Base-by-base conservation (phyloP, 2,797 vertebrate species). In the Myripristis jacobus region DNA sequence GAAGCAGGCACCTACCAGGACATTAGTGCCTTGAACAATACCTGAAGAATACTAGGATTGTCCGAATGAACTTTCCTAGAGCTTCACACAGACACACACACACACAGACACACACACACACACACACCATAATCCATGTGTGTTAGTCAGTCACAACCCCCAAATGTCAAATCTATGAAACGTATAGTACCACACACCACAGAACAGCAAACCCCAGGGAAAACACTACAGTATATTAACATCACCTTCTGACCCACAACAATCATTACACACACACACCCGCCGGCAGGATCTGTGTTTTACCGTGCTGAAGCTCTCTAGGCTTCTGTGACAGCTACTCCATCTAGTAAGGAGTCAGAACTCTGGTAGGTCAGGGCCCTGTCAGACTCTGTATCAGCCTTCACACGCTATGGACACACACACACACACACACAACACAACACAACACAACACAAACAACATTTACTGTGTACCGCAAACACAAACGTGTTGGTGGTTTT, bases 261-360 rank as follows among this genome's bases (percentile, higher is more conserved):
- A 27, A 44, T 52, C 53, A 21, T 50, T 2, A 29, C 50, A 41
- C 48, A 43, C 34, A 46, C 75, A 64, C 62, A 31, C 38, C 54
- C 7, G 2, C n/a, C 8, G 52, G 55, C 47, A 31, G 48, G 43
- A 13, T 52, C 65, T 64, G 52, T 68, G 52, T 60, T 86, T 95
- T 95, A 98, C 95, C 95, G 92, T 92, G 86, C 81, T 91, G 91
- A 94, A 92, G 91, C 92, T 92, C 58, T 53, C 51, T 84, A 94
- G 81, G 94, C 90, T 91, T 95, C 91, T 91, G 95, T 92, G 89
- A 94, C 84, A 83, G 93, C 92, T 87, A 91, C 87, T 94, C 94
- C 95, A 90, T 96, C 96, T 94, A 97, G 94, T 87, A 98, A 95
- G 70, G 96, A 96, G 91, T 95, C 92, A 83, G 95, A 95, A 87